Evolutionary conservation across 2,888 invertebrate species (phyloP).

Genomic region (Epistrophe eligans): DNA sequence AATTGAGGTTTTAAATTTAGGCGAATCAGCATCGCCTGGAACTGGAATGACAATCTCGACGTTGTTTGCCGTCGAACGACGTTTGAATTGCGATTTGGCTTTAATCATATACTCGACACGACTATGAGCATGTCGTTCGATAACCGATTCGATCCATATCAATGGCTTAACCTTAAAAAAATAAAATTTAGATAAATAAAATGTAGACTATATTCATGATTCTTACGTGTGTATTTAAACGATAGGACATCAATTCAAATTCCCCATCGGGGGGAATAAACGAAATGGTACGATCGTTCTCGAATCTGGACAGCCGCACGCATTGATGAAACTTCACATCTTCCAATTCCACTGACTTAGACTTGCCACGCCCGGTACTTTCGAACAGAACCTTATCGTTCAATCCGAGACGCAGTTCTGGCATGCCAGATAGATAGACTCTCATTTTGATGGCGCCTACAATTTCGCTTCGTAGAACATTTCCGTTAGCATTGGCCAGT

Average conservation of each 20-base stretch:
- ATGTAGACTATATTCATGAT: neutral
- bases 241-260: slow-evolving; percentile 99
- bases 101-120: slow-evolving; percentile 99
- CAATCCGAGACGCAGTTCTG: slow-evolving; percentile 96
- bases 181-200: neutral
- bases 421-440: slow-evolving; percentile 99
- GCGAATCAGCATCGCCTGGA: slow-evolving; percentile 98
- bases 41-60: slow-evolving; percentile 99
- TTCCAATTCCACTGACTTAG: slow-evolving; percentile 98
- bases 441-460: slow-evolving; percentile 99
- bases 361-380: slow-evolving; percentile 98
- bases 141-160: slow-evolving; percentile 99
- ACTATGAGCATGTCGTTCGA: slow-evolving; percentile 98
- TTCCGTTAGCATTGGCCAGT: slow-evolving; percentile 97
- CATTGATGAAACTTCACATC: slow-evolving; percentile 99
- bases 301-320: slow-evolving; percentile 97
- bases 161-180: slow-evolving; percentile 90
- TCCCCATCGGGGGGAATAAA: slow-evolving; percentile 99
- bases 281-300: slow-evolving; percentile 98
- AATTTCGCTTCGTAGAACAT: slow-evolving; percentile 98
- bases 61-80: slow-evolving; percentile 98
- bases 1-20: slow-evolving; percentile 98
- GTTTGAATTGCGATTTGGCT: slow-evolving; percentile 98
- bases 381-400: slow-evolving; percentile 99
- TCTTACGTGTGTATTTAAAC: slow-evolving; percentile 95